Percentiles rank a stretch among this genome's conserved stretches.
Evolutionary conservation across 2,888 invertebrate species (phyloP).

Genomic region (Sycophila texana): DNA sequence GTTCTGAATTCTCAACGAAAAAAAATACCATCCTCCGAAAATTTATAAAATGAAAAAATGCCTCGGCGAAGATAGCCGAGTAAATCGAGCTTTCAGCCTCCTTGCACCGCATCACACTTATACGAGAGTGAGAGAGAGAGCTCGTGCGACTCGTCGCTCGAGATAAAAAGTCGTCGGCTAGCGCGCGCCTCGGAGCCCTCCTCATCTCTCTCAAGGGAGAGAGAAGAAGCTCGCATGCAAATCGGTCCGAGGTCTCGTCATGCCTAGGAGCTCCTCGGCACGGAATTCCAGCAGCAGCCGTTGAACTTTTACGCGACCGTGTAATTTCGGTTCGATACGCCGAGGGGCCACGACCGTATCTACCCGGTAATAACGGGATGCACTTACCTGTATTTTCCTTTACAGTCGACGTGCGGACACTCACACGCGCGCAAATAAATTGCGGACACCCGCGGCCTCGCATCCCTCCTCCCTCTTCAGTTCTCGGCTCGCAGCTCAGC

Average conservation of each 20-base stretch:
- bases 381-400: slow-evolving; percentile 59
- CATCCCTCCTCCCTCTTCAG: slow-evolving; percentile 55
- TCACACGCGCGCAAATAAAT: not conserved
- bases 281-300: slow-evolving; percentile 62
- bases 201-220: slow-evolving; percentile 45
- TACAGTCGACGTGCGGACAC: slow-evolving; percentile 1
- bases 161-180: slow-evolving; percentile 31
- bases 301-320: slow-evolving; percentile 19
- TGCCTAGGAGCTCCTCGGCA: slow-evolving; percentile 63
- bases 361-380: slow-evolving; percentile 49
- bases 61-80: not conserved
- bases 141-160: not conserved
- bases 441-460: slow-evolving; percentile 12
- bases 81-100: slow-evolving; percentile 37
- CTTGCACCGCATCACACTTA: not conserved
- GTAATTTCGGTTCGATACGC: slow-evolving; percentile 63
- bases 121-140: slow-evolving; percentile 8
- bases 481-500: too few relatives aligned
- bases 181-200: slow-evolving; percentile 53
- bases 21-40: too few relatives aligned
- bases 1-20: too few relatives aligned
- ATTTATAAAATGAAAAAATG: too few relatives aligned
- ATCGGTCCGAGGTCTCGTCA: slow-evolving; percentile 63
- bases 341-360: slow-evolving; percentile 1
- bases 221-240: slow-evolving; percentile 24